phyloP scores from a whole-genome alignment of 2,888 invertebrate genomes.

The Monochamus alternatus region DNA sequence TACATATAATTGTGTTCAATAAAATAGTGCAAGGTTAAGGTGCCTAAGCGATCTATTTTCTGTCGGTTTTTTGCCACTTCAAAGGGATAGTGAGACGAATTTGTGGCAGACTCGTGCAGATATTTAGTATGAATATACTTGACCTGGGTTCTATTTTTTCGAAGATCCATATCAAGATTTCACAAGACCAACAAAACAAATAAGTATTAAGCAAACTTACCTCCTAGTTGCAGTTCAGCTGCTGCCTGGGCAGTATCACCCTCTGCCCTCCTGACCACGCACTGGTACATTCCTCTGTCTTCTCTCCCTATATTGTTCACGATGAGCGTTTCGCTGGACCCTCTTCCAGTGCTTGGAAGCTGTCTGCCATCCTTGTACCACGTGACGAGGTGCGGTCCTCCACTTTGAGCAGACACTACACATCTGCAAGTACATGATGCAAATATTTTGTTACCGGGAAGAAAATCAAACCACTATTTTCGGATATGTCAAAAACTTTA shows the following conservation, averaged over 20 bases:
- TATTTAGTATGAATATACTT: too few relatives aligned
- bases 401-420: constrained; percentile 74
- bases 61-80: too few relatives aligned
- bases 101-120: too few relatives aligned
- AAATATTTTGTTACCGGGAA: neutral
- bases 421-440: constrained; percentile 72
- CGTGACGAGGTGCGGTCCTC: constrained; percentile 70
- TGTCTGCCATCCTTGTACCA: constrained; percentile 80
- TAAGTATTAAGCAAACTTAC: neutral
- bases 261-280: constrained; percentile 80
- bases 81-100: too few relatives aligned
- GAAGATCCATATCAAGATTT: too few relatives aligned
- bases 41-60: too few relatives aligned
- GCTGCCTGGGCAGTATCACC: constrained; percentile 85
- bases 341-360: constrained; percentile 78
- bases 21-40: too few relatives aligned
- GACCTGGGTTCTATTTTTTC: too few relatives aligned
- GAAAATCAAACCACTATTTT: neutral
- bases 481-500: too few relatives aligned
- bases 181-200: too few relatives aligned
- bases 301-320: constrained; percentile 80
- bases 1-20: too few relatives aligned
- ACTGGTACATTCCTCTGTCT: constrained; percentile 86
- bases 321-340: constrained; percentile 77
- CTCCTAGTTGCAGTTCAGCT: constrained; percentile 80